Evolutionary conservation across 2,888 invertebrate genomes (phyloP), one percentile per base, ranked within the genome.

Genomic region (Erpobdella octoculata): DNA sequence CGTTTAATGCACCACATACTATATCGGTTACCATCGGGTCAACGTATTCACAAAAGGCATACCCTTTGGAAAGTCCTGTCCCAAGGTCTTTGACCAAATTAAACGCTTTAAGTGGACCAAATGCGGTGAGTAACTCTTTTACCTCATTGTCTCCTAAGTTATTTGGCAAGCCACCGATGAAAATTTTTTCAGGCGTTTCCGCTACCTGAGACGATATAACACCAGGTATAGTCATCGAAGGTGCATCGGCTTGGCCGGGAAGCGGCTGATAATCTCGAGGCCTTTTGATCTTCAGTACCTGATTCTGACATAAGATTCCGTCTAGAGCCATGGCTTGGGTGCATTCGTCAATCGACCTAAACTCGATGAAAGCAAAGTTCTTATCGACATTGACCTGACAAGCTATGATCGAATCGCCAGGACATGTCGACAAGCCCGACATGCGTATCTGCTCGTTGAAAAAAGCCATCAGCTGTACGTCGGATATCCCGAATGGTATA

Each of bases 251-350:
- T 87, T 91, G 89, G 78, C 95, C 94, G 71, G 94, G 94, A 88
- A 96, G 92, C 0, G 97, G 95, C 81, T 97, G 96, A 82, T 97
- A 97, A 86, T 97, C 97, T 80, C 96, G 92, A 0, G 97, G 97
- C 79, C 97, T 88, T 76, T 97, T 88, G 75, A 97, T 95, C 86
- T 97, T 97, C 83, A 97, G 89, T 84, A 94, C 94, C 84, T 97
- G 97, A 4, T 85, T 85, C 79, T 96, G 95, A 84, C 96, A 97
- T 84, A 94, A 95, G 77, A 97, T 96, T 41, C 97, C 97, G 85
- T 97, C 97, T 85, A 97, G 96, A 31, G 96, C 96, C 94, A 97
- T 96, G 1, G 96, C 96, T 82, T 96, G 95, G 59, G 97, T 95
- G 3, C 96, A 96, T 85, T 97, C 97, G 86, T 97, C 97, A 81